Conservation (phyloP, 2,888 invertebrate genomes). For the Drosophila paracracens region DNA sequence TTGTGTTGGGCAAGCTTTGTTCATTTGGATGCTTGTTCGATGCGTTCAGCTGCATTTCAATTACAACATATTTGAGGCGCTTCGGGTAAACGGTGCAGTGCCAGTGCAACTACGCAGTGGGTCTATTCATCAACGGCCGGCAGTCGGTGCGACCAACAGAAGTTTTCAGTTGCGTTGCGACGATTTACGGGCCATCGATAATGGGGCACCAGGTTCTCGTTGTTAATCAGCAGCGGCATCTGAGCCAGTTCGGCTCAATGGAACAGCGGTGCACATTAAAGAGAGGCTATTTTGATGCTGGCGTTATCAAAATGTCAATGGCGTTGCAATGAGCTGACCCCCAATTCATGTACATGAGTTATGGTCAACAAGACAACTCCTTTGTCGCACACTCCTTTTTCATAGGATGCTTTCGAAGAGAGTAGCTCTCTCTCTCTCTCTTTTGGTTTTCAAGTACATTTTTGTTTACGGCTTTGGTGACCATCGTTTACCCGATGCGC, state of each 20-base stretch:
- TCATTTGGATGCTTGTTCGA: slow-evolving; percentile 42
- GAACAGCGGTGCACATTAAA: slow-evolving; percentile 40
- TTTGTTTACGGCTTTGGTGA: slow-evolving; percentile 21
- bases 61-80: slow-evolving; percentile 71
- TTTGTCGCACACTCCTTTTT: slow-evolving; percentile 18
- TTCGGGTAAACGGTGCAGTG: slow-evolving; percentile 21
- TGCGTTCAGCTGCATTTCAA: slow-evolving; percentile 75
- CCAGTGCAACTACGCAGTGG: slow-evolving; percentile 36
- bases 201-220: slow-evolving; percentile 44
- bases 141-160: slow-evolving; percentile 15
- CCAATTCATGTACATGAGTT: slow-evolving; percentile 4
- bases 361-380: slow-evolving; percentile 7
- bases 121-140: slow-evolving; percentile 51
- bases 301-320: slow-evolving; percentile 27
- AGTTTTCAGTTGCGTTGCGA: slow-evolving; percentile 15
- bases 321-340: slow-evolving; percentile 13
- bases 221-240: slow-evolving; percentile 58
- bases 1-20: slow-evolving; percentile 34
- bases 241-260: slow-evolving; percentile 26
- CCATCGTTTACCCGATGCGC: slow-evolving; percentile 5
- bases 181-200: slow-evolving; percentile 55
- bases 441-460: slow-evolving; percentile 18
- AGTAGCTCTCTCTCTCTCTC: slow-evolving; percentile 7
- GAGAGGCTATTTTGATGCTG: slow-evolving; percentile 16
- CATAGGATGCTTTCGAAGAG: slow-evolving; percentile 31